Evolutionary conservation across 2,113 vertebrate genomes (phyloP).

Genomic region (Anhinga rufa): DNA sequence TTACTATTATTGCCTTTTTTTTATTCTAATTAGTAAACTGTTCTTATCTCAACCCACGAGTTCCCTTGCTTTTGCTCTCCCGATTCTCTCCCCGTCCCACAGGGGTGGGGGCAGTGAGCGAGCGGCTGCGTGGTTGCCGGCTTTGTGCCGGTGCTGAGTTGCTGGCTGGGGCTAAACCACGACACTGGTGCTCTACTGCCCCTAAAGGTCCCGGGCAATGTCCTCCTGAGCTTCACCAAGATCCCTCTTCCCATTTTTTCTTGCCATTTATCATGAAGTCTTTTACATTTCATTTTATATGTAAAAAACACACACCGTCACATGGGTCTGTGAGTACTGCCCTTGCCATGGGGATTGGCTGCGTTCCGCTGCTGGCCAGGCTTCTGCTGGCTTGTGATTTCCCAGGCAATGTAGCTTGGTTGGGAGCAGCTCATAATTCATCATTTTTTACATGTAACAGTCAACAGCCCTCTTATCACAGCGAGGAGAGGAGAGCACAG

Average conservation of each 20-base stretch:
- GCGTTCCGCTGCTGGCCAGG: background rate
- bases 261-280: background rate
- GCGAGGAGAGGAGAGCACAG: accelerated
- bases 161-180: too few relatives aligned
- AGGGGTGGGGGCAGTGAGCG: too few relatives aligned
- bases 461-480: background rate
- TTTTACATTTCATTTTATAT: background rate
- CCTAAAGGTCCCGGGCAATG: too few relatives aligned
- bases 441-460: background rate
- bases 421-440: background rate
- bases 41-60: too few relatives aligned
- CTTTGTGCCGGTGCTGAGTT: too few relatives aligned
- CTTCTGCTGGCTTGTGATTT: background rate
- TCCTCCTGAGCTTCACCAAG: too few relatives aligned
- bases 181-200: background rate
- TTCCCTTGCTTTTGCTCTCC: too few relatives aligned
- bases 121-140: too few relatives aligned
- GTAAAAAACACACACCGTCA: background rate
- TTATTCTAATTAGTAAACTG: too few relatives aligned
- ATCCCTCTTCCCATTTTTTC: background rate
- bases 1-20: too few relatives aligned
- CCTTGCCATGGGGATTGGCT: background rate
- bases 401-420: background rate
- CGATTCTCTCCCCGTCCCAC: too few relatives aligned
- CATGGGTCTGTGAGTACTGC: background rate